These are phyloP conservation scores for Zeus faber DNA, from an alignment of 2,113 vertebrate species.

Conservation along the genomic window DNA sequence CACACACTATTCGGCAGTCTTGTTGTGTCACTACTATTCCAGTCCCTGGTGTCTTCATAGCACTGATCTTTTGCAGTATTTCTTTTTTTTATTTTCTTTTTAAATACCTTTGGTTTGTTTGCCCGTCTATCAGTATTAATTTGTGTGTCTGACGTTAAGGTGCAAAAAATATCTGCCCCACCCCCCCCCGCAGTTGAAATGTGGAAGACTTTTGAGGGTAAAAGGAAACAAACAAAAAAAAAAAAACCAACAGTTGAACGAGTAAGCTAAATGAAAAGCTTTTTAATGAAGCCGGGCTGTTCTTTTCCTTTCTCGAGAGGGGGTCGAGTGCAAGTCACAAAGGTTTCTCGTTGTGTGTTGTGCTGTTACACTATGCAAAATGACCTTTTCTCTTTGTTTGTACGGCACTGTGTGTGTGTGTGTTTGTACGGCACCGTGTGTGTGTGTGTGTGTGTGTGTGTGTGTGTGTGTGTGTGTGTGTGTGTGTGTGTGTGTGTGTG, in stretches of 20 bases:
- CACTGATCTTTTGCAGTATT: slow-evolving; percentile 66
- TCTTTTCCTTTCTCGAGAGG: slow-evolving; percentile 9
- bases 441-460: too few species aligned
- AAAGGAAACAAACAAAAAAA: too few species aligned
- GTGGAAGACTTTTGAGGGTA: slow-evolving; percentile 3
- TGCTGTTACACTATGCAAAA: slow-evolving; percentile 71
- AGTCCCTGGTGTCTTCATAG: slow-evolving; percentile 42
- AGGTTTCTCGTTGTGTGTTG: slow-evolving; percentile 37
- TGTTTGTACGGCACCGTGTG: neutral
- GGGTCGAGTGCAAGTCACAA: neutral
- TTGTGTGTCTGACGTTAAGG: slow-evolving; percentile 22
- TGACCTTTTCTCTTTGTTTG: slow-evolving; percentile 17
- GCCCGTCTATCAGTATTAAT: slow-evolving; percentile 62
- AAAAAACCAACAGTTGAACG: too few species aligned
- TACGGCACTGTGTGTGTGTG: neutral
- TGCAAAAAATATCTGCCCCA: slow-evolving; percentile 19
- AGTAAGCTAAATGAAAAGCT: neutral
- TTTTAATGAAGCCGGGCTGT: slow-evolving; percentile 2
- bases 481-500: too few species aligned
- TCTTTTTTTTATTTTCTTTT: slow-evolving; percentile 19
- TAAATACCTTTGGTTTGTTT: slow-evolving; percentile 22
- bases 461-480: too few species aligned
- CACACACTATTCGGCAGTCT: slow-evolving; percentile 61
- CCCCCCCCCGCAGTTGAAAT: slow-evolving; percentile 2
- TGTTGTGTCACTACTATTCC: slow-evolving; percentile 58